Evolutionary conservation across 2,888 invertebrate genomes (phyloP).

Genomic region (Synanthedon myopaeformis): DNA sequence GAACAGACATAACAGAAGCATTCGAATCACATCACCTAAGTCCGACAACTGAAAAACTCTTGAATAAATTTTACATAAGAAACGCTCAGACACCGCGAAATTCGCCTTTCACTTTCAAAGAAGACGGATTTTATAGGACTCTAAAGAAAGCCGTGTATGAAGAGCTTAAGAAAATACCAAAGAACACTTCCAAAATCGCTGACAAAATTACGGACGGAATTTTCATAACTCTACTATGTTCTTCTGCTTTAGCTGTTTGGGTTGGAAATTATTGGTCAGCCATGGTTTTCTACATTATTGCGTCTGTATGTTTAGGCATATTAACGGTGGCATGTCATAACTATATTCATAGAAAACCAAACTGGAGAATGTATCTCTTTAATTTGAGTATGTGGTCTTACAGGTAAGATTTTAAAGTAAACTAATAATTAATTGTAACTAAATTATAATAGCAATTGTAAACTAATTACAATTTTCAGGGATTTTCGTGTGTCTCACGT

Average conservation of each 20-base stretch:
- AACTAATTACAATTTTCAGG: constrained; percentile 31
- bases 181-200: constrained; percentile 18
- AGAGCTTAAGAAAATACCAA: constrained; percentile 67
- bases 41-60: constrained; percentile 64
- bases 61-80: constrained; percentile 75
- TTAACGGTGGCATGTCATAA: constrained; percentile 77
- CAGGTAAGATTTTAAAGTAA: constrained; percentile 39
- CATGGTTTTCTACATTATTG: constrained; percentile 26
- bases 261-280: constrained; percentile 28
- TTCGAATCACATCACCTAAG: constrained; percentile 71
- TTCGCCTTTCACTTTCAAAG: constrained; percentile 79
- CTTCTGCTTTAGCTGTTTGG: constrained; percentile 37
- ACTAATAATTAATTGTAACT: too few relatives aligned
- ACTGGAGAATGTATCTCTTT: constrained; percentile 84
- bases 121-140: constrained; percentile 80
- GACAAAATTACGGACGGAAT: constrained; percentile 45
- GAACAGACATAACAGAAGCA: constrained; percentile 74
- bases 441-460: too few relatives aligned
- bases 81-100: constrained; percentile 74
- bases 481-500: constrained; percentile 84
- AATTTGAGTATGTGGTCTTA: constrained; percentile 77
- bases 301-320: constrained; percentile 69
- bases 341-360: constrained; percentile 81
- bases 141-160: constrained; percentile 71
- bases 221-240: constrained; percentile 33